These are phyloP conservation scores for Notamacropus eugenii DNA, from an alignment of 2,797 vertebrate genomes.

Conservation along the genomic window DNA sequence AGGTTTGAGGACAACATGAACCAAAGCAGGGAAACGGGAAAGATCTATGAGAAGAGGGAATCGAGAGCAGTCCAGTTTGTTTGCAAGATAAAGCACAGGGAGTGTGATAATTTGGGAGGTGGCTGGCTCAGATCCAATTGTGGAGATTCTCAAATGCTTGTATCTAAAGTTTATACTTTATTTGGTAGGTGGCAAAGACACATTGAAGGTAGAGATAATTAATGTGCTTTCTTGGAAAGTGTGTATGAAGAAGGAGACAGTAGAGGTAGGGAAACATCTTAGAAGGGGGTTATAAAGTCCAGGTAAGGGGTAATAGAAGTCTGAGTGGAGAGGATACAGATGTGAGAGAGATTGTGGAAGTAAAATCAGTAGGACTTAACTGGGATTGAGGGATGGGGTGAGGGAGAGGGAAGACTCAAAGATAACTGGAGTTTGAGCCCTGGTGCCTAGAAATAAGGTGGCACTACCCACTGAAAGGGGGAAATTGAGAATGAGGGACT, in stretches of 20 bases:
- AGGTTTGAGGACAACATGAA: background rate
- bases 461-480: background rate
- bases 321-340: background rate
- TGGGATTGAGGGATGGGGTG: background rate
- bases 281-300: background rate
- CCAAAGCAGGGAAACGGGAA: background rate
- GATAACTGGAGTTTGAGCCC: background rate
- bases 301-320: background rate
- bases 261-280: background rate
- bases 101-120: background rate
- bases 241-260: background rate
- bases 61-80: background rate
- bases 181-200: background rate
- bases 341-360: background rate
- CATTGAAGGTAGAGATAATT: background rate
- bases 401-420: background rate
- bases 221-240: background rate
- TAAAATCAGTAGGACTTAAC: background rate
- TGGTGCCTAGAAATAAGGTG: background rate
- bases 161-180: background rate
- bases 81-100: background rate
- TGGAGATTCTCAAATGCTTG: background rate
- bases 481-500: background rate
- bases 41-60: background rate
- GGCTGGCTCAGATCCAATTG: background rate